phyloP scores from a whole-genome alignment of 2,888 invertebrate species.

The Dryobotodes eremita region DNA sequence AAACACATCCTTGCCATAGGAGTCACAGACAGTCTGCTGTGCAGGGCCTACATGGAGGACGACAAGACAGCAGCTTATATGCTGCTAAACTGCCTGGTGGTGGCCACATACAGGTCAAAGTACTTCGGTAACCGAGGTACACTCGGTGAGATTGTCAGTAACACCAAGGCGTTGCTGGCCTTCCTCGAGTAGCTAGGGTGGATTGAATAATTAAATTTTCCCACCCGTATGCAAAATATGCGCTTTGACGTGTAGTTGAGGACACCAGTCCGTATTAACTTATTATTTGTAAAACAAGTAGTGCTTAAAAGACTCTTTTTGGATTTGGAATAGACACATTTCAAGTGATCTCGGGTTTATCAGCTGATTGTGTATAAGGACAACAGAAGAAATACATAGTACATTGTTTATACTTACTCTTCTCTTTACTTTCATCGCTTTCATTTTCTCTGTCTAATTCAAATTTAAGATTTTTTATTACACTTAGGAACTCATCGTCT shows the following conservation, averaged over 20 bases:
- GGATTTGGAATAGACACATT: background rate
- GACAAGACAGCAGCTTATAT: no score
- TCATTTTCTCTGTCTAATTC: slow-evolving; percentile 66
- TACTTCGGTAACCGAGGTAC: background rate
- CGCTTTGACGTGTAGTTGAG: no score
- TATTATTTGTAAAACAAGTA: background rate
- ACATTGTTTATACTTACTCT: slow-evolving; percentile 68
- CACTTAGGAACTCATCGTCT: slow-evolving; percentile 80
- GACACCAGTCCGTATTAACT: background rate
- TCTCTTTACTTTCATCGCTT: slow-evolving; percentile 72
- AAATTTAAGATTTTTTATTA: slow-evolving; percentile 73
- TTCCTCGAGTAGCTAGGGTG: no score
- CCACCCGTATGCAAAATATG: background rate
- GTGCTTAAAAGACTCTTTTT: background rate
- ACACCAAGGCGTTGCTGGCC: background rate
- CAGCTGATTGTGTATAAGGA: background rate
- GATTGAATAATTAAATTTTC: background rate
- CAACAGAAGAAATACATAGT: slow-evolving; percentile 20
- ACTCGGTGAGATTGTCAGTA: background rate
- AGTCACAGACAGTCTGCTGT: background rate
- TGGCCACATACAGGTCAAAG: background rate
- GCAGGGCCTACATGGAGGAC: background rate
- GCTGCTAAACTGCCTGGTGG: background rate
- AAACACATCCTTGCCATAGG: background rate
- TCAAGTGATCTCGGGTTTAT: background rate